Conservation (phyloP, 2,797 vertebrate genomes). For the Muscicapa striata region DNA sequence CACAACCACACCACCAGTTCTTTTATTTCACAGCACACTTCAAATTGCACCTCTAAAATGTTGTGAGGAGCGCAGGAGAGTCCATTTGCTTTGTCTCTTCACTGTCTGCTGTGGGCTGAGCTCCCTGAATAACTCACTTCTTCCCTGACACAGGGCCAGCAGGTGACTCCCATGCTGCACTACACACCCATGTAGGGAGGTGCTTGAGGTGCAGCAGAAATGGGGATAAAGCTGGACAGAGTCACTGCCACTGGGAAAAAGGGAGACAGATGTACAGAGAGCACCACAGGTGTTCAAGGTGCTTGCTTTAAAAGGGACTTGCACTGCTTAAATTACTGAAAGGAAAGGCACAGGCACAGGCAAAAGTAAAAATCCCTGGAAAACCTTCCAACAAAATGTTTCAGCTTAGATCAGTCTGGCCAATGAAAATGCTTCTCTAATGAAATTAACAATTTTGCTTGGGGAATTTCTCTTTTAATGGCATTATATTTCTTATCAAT, state of each 20-base stretch:
- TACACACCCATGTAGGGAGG: not conserved
- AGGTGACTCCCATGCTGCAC: not conserved
- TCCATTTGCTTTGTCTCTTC: not conserved
- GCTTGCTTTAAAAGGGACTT: not conserved
- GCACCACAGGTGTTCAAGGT: not conserved
- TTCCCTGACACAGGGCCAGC: not conserved
- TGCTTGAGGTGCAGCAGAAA: not conserved
- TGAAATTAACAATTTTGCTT: not conserved
- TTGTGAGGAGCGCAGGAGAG: not conserved
- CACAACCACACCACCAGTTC: not conserved
- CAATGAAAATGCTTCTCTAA: not conserved
- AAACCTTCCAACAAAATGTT: not conserved
- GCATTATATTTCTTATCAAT: not conserved
- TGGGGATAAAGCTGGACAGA: not conserved
- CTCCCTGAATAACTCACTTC: not conserved
- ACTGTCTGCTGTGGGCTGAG: not conserved
- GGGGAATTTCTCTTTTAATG: not conserved
- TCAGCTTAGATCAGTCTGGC: not conserved
- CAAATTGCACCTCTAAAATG: accelerated
- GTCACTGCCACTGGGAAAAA: not conserved
- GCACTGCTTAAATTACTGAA: not conserved
- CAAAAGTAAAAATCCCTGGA: not conserved
- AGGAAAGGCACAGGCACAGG: not conserved
- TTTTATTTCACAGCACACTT: not conserved
- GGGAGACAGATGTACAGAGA: not conserved